These are phyloP conservation scores for Hemibagrus wyckioides DNA, from an alignment of 2,113 vertebrate species.

Conservation along the genomic window DNA sequence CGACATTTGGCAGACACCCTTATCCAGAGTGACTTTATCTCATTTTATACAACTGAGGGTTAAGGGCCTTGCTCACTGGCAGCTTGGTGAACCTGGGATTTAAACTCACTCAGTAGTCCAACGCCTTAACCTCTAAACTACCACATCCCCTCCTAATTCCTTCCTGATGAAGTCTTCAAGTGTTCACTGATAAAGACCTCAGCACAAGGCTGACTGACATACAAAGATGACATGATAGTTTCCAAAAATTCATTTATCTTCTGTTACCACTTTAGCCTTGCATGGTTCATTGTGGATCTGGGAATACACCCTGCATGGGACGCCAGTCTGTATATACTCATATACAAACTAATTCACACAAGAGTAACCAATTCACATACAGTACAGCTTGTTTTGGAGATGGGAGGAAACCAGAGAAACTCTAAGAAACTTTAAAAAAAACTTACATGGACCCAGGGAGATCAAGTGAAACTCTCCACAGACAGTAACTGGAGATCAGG, in stretches of 20 bases:
- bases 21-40: too few relatives aligned
- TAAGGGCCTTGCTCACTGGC: too few relatives aligned
- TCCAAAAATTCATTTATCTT: not conserved
- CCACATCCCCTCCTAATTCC: too few relatives aligned
- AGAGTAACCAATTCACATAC: not conserved
- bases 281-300: not conserved
- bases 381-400: not conserved
- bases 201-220: too few relatives aligned
- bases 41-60: too few relatives aligned
- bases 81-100: too few relatives aligned
- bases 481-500: not conserved
- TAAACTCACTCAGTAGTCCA: too few relatives aligned
- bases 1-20: too few relatives aligned
- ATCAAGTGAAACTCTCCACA: not conserved
- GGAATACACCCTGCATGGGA: not conserved
- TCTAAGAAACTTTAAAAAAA: not conserved
- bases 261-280: not conserved
- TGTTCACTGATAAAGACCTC: too few relatives aligned
- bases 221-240: too few relatives aligned
- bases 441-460: not conserved
- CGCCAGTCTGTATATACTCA: not conserved
- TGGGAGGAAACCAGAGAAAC: not conserved
- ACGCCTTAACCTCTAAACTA: too few relatives aligned
- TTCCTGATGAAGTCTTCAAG: too few relatives aligned
- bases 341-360: not conserved